Evolutionary conservation across 2,113 vertebrate species (phyloP).

Genomic region (Pachyramphus minor): DNA sequence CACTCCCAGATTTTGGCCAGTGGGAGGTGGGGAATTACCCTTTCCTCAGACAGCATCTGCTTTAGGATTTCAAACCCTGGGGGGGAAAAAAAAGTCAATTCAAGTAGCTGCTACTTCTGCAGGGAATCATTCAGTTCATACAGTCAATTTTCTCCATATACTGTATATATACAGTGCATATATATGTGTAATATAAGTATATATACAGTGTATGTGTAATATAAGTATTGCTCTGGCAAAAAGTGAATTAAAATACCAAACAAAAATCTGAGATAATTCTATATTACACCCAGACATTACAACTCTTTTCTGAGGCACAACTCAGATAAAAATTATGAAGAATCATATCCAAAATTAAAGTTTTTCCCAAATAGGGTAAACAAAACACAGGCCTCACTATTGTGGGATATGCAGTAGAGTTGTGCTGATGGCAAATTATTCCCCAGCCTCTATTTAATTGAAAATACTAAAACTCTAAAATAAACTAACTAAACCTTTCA

Average conservation of each 20-base stretch:
- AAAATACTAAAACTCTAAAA: not conserved
- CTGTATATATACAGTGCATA: not conserved
- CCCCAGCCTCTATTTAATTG: not conserved
- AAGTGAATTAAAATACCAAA: not conserved
- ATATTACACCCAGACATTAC: not conserved
- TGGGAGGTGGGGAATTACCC: constrained; percentile 82
- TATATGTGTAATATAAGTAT: not conserved
- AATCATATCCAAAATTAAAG: not conserved
- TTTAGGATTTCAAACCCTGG: constrained; percentile 96
- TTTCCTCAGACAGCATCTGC: constrained; percentile 92
- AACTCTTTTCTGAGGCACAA: not conserved
- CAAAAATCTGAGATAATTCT: not conserved
- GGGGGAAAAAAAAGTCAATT: not conserved
- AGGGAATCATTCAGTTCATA: not conserved
- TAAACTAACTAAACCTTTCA: not conserved
- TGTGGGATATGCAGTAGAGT: not conserved
- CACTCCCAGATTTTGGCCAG: constrained; percentile 92
- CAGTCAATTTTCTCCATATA: not conserved
- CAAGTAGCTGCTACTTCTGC: not conserved
- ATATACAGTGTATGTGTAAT: not conserved
- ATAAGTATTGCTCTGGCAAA: not conserved
- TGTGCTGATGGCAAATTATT: not conserved
- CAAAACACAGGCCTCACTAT: not conserved
- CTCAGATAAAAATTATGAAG: not conserved
- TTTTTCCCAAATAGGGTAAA: not conserved